These are phyloP conservation scores for Esox masquinongy DNA, from an alignment of 2,797 vertebrate species.

Conservation along the genomic window DNA sequence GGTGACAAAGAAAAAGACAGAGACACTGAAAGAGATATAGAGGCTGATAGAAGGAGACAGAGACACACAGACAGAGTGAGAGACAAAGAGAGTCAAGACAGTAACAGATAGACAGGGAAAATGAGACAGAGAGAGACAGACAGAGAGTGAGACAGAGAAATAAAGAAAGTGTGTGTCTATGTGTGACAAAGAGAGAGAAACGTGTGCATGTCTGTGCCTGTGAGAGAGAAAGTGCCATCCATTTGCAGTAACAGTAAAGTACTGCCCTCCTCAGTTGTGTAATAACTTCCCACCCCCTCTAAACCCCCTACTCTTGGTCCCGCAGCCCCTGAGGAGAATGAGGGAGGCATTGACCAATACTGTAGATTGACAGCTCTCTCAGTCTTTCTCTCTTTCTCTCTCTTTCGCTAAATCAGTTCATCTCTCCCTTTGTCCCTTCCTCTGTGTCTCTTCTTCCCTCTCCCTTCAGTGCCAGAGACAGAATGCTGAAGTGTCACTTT, in stretches of 20 bases:
- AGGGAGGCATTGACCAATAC: conserved; percentile 3
- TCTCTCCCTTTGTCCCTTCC: conserved; percentile 29
- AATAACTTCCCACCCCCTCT: conserved; percentile 27
- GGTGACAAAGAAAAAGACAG: too few relatives aligned
- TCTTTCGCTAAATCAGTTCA: conserved; percentile 11
- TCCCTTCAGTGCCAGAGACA: not conserved
- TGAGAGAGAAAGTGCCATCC: conserved; percentile 18
- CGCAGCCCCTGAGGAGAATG: not conserved
- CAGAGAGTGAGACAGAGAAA: too few relatives aligned
- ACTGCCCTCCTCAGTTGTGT: conserved; percentile 37
- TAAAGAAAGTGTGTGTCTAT: conserved; percentile 24
- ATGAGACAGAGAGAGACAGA: conserved; percentile 19
- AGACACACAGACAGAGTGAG: conserved; percentile 34
- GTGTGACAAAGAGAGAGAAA: conserved; percentile 29
- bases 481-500: conserved; percentile 6
- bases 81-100: too few relatives aligned
- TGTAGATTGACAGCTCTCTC: conserved; percentile 11
- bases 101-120: not conserved
- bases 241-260: conserved; percentile 23
- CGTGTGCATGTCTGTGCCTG: conserved; percentile 5
- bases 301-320: not conserved
- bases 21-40: too few relatives aligned
- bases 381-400: not conserved
- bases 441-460: conserved; percentile 28
- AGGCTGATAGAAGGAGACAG: not conserved